phyloP scores from a whole-genome alignment of 2,113 vertebrate species.

The Siniperca knerii region DNA sequence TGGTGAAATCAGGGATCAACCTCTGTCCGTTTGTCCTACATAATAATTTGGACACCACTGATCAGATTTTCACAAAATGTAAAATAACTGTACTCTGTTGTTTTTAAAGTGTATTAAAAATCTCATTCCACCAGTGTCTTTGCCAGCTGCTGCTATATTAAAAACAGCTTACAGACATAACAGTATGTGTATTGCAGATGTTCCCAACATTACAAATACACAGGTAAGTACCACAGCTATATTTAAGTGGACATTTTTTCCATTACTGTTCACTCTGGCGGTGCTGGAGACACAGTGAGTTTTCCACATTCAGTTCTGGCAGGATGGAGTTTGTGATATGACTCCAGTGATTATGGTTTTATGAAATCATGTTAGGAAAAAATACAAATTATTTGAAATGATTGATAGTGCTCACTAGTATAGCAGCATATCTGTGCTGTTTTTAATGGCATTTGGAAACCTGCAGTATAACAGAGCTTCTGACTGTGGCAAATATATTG shows the following conservation, averaged over 20 bases:
- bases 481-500: neutral
- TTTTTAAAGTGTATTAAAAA: neutral
- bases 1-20: neutral
- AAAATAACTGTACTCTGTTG: neutral
- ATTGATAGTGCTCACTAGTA: neutral
- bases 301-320: neutral
- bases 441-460: neutral
- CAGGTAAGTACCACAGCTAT: neutral
- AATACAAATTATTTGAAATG: neutral
- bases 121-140: neutral
- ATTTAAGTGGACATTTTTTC: slow-evolving; percentile 23
- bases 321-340: neutral
- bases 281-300: neutral
- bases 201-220: neutral
- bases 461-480: neutral
- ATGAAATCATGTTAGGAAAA: neutral
- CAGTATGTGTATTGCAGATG: neutral
- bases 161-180: neutral
- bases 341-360: neutral
- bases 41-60: neutral
- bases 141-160: neutral
- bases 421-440: neutral
- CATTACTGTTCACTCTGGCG: neutral
- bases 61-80: neutral
- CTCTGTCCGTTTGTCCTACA: neutral